These are phyloP conservation scores for Muscidifurax raptorellus DNA, from an alignment of 1,140 invertebrate species.

Conservation along the genomic window DNA sequence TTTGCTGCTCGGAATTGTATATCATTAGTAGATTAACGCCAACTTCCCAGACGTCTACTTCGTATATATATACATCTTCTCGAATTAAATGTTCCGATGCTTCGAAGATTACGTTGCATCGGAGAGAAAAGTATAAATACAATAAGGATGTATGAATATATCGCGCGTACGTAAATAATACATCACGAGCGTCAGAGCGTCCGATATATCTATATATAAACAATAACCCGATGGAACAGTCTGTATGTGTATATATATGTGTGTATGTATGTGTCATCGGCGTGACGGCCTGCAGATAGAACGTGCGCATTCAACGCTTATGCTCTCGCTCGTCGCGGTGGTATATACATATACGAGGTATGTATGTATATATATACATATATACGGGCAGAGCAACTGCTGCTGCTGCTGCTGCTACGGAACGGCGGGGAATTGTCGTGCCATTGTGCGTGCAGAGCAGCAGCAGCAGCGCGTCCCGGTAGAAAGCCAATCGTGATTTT, in stretches of 20 bases:
- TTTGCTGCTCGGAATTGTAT: conserved; percentile 10
- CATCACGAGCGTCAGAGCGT: not conserved
- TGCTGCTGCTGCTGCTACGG: no score
- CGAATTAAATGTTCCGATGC: not conserved
- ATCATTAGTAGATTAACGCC: conserved; percentile 45
- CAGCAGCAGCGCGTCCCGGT: not conserved
- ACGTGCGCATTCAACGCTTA: not conserved
- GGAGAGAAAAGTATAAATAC: not conserved
- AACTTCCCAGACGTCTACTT: conserved; percentile 25
- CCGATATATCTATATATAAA: not conserved
- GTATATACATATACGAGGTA: not conserved
- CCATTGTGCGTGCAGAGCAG: not conserved
- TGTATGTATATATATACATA: not conserved
- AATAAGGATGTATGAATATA: not conserved
- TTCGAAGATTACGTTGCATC: not conserved
- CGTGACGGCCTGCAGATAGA: not conserved
- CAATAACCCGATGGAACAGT: not conserved
- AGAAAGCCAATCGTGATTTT: conserved; percentile 1
- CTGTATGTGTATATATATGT: no score
- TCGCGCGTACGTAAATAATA: not conserved
- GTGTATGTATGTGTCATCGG: not conserved
- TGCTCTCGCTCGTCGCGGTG: not conserved
- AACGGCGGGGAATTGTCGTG: not conserved
- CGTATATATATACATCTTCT: not conserved
- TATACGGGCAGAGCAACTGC: not conserved